These are phyloP conservation scores for Orchesellides sinensis DNA, from an alignment of 2,888 invertebrate genomes.

Conservation along the genomic window DNA sequence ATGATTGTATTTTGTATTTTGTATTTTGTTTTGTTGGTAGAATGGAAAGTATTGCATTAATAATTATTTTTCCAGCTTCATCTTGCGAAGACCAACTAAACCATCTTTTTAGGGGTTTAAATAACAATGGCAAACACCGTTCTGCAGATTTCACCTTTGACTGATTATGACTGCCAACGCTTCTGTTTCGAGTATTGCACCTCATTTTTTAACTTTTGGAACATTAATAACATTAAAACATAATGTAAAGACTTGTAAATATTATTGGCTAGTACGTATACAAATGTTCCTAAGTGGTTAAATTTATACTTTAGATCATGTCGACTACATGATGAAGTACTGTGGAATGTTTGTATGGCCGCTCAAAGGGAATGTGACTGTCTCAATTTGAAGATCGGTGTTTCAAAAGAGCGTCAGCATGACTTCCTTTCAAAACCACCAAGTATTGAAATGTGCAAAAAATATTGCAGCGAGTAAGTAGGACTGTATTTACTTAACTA, in stretches of 20 bases:
- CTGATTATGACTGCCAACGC: neutral
- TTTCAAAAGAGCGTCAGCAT: neutral
- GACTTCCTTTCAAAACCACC: neutral
- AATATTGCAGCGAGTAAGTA: neutral
- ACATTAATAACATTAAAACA: too few species aligned
- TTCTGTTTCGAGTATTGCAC: conserved; percentile 13
- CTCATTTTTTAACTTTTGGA: too few species aligned
- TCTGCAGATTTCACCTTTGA: neutral
- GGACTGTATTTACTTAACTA: too few species aligned
- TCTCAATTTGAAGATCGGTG: neutral
- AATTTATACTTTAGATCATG: neutral
- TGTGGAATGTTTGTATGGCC: neutral
- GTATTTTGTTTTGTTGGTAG: too few species aligned
- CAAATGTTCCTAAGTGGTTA: too few species aligned
- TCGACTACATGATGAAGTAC: neutral
- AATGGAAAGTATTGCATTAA: too few species aligned
- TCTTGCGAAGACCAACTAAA: too few species aligned
- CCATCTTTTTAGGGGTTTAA: too few species aligned
- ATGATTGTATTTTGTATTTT: too few species aligned
- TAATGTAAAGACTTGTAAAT: too few species aligned
- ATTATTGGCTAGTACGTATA: too few species aligned
- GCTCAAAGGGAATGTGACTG: neutral
- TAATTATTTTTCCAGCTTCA: too few species aligned
- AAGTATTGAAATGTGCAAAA: neutral
- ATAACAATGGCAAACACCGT: neutral